These are phyloP conservation scores for Volucella zonaria DNA, from an alignment of 2,888 invertebrate genomes.

Conservation along the genomic window DNA sequence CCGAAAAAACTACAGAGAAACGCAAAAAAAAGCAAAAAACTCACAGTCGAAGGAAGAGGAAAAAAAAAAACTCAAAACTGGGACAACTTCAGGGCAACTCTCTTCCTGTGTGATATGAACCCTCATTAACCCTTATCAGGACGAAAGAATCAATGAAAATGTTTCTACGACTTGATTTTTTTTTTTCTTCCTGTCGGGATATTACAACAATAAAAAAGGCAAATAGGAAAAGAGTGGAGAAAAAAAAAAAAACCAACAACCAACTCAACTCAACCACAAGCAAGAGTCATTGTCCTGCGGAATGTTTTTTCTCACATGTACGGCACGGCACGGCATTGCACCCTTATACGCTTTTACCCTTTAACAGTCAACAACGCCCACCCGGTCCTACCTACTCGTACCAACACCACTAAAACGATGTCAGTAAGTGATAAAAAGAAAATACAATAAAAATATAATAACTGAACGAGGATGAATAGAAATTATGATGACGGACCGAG, in stretches of 20 bases:
- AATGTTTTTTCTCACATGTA: constrained; percentile 39
- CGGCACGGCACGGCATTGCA: constrained; percentile 6
- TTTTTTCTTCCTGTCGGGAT: constrained; percentile 39
- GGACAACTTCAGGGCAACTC: constrained; percentile 59
- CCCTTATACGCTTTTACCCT: neutral
- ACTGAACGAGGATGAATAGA: constrained; percentile 63
- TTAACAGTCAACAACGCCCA: neutral
- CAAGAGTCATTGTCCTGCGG: constrained; percentile 66
- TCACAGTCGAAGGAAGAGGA: neutral
- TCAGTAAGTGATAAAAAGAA: constrained; percentile 9
- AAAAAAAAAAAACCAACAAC: constrained; percentile 15
- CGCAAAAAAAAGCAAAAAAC: constrained; percentile 1
- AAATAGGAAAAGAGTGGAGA: neutral
- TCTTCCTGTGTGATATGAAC: constrained; percentile 62
- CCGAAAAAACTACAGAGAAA: neutral
- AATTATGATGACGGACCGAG: constrained; percentile 54
- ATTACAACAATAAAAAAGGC: constrained; percentile 38
- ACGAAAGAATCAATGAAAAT: constrained; percentile 69
- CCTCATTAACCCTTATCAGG: constrained; percentile 72
- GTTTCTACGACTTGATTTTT: constrained; percentile 41
- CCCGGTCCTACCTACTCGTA: neutral
- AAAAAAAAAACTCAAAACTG: constrained; percentile 35
- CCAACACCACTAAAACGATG: constrained; percentile 3
- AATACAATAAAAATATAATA: constrained; percentile 64
- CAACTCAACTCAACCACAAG: constrained; percentile 29